Conservation (phyloP, 2,888 invertebrate species). For the Hydroisotoma schaefferi region DNA sequence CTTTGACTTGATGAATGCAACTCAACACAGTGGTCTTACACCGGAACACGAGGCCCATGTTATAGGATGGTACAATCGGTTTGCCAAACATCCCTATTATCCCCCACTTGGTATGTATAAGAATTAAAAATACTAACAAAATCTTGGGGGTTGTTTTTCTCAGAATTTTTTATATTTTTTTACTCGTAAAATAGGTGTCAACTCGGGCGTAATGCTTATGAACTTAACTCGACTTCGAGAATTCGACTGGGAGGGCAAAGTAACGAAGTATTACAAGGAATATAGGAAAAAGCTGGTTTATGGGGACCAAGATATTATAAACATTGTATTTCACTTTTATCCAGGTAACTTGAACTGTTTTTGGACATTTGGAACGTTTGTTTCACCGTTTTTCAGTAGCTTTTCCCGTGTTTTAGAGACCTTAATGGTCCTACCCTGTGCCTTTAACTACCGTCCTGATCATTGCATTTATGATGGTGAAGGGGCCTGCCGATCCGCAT, state of each 20-base stretch:
- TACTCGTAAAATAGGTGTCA: slow-evolving; percentile 80
- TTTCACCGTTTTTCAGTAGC: neutral
- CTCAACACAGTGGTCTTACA: slow-evolving; percentile 81
- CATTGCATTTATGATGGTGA: slow-evolving; percentile 81
- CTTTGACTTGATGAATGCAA: slow-evolving; percentile 74
- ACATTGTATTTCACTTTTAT: slow-evolving; percentile 81
- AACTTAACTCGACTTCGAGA: slow-evolving; percentile 80
- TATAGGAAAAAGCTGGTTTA: slow-evolving; percentile 84
- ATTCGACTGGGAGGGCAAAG: slow-evolving; percentile 79
- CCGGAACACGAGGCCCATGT: slow-evolving; percentile 90
- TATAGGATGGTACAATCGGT: slow-evolving; percentile 92
- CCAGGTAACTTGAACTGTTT: slow-evolving; percentile 57
- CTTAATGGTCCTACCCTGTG: slow-evolving; percentile 74
- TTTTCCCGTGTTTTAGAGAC: slow-evolving; percentile 58
- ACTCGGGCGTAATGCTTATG: slow-evolving; percentile 98
- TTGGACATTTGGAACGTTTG: too few species aligned
- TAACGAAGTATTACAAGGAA: slow-evolving; percentile 77
- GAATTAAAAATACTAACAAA: neutral
- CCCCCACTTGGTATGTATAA: slow-evolving; percentile 68
- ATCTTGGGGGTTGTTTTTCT: neutral
- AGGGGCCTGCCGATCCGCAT: slow-evolving; percentile 63
- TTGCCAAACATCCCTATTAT: slow-evolving; percentile 92
- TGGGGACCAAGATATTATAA: slow-evolving; percentile 97
- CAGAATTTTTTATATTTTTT: neutral
- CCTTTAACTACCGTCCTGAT: slow-evolving; percentile 89